Conservation (phyloP, 2,113 vertebrate genomes). For the Oreochromis tanganicae region DNA sequence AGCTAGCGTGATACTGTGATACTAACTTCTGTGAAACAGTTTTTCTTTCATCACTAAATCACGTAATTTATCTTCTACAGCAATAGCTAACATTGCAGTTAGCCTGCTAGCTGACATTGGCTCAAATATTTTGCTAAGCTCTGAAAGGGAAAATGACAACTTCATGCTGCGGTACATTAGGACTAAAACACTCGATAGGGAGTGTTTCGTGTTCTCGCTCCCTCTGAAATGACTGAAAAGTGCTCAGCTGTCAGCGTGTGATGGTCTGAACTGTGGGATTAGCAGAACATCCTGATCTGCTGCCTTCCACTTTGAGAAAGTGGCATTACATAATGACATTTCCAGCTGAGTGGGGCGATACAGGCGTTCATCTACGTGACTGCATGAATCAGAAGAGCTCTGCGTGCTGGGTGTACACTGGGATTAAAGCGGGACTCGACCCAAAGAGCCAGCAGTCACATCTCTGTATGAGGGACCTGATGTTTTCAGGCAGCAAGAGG, state of each 20-base stretch:
- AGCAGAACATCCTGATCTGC: conserved; percentile 54
- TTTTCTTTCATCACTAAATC: not conserved
- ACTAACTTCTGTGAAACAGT: not conserved
- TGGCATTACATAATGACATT: conserved; percentile 56
- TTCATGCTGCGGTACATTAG: not conserved
- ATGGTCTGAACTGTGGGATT: conserved; percentile 32
- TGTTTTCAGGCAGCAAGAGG: not conserved
- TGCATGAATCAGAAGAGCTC: not conserved
- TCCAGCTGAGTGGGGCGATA: not conserved
- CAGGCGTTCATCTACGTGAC: not conserved
- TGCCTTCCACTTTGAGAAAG: conserved; percentile 53
- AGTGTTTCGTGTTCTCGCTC: not conserved
- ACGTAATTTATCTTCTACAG: not conserved
- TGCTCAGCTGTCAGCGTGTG: not conserved
- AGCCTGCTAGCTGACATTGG: not conserved
- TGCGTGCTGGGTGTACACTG: not conserved
- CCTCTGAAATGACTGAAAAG: not conserved
- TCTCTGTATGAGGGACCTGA: not conserved
- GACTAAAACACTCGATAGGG: not conserved
- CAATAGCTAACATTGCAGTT: not conserved
- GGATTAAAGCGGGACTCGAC: not conserved
- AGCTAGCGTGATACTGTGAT: not conserved
- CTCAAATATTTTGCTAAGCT: not conserved
- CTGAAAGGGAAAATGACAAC: not conserved
- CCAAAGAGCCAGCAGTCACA: not conserved